phyloP scores from a whole-genome alignment of 2,797 vertebrate species.

The Valencia hispanica region DNA sequence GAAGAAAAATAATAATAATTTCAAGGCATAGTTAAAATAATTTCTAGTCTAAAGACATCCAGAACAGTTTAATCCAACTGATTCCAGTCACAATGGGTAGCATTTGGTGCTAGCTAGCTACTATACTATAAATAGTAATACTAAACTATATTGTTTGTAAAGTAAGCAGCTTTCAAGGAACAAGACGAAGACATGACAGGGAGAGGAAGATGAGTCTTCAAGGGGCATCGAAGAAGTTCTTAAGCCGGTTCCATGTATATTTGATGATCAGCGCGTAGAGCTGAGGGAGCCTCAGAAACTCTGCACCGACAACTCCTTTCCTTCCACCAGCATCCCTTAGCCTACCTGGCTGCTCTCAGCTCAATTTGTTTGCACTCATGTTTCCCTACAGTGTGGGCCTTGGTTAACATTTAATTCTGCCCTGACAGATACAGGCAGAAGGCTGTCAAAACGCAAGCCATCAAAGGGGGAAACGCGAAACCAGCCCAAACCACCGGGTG shows the following conservation, averaged over 20 bases:
- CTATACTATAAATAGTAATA: too few species aligned
- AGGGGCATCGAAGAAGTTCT: conserved; percentile 26
- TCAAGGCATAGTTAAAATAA: too few species aligned
- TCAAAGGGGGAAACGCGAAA: conserved; percentile 66
- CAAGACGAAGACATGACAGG: neutral
- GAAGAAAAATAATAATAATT: too few species aligned
- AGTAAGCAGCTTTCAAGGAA: conserved; percentile 53
- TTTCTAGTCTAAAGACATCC: too few species aligned
- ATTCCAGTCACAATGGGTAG: too few species aligned
- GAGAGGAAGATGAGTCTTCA: conserved; percentile 17
- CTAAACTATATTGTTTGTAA: conserved; percentile 61
- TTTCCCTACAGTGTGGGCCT: conserved; percentile 50
- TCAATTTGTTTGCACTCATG: conserved; percentile 71
- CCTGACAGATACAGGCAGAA: conserved; percentile 66
- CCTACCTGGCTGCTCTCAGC: conserved; percentile 51
- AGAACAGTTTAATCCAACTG: too few species aligned
- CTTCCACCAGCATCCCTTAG: neutral
- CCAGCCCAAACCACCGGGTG: conserved; percentile 50
- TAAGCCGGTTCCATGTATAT: conserved; percentile 63
- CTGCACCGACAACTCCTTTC: conserved; percentile 4
- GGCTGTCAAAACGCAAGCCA: conserved; percentile 63
- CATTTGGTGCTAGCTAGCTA: too few species aligned
- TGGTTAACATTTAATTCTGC: conserved; percentile 76
- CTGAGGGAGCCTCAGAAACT: conserved; percentile 20
- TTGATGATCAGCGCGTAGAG: conserved; percentile 49